These are phyloP conservation scores for Onychorhynchus coronatus DNA, from an alignment of 2,113 vertebrate species.

Conservation along the genomic window DNA sequence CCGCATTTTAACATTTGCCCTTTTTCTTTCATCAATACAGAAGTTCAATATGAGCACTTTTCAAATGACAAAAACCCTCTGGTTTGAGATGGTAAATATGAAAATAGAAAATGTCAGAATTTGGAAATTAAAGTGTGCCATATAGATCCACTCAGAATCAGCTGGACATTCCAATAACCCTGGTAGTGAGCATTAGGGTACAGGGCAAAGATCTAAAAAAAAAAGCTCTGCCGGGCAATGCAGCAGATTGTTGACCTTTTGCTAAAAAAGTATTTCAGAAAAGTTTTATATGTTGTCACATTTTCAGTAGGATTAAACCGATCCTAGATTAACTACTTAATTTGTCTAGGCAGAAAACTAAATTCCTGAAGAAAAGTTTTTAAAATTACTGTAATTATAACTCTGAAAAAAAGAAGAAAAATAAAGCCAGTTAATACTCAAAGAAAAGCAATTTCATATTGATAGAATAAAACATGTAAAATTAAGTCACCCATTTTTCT, in stretches of 20 bases:
- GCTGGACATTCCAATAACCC: not conserved
- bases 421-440: not conserved
- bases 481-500: not conserved
- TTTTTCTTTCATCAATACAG: not conserved
- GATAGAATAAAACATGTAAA: not conserved
- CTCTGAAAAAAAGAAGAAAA: not conserved
- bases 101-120: not conserved
- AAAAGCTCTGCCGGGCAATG: not conserved
- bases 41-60: not conserved
- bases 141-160: not conserved
- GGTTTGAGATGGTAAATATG: not conserved
- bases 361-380: not conserved
- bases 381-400: not conserved
- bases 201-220: not conserved
- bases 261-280: not conserved
- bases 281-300: not conserved
- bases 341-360: not conserved
- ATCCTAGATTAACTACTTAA: not conserved
- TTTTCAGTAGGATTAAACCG: not conserved
- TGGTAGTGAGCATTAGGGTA: not conserved
- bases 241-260: not conserved
- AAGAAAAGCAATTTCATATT: not conserved
- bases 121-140: not conserved
- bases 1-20: not conserved
- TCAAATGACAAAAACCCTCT: not conserved